phyloP scores from a whole-genome alignment of 2,113 vertebrate species.

The Dipodomys stephensi region DNA sequence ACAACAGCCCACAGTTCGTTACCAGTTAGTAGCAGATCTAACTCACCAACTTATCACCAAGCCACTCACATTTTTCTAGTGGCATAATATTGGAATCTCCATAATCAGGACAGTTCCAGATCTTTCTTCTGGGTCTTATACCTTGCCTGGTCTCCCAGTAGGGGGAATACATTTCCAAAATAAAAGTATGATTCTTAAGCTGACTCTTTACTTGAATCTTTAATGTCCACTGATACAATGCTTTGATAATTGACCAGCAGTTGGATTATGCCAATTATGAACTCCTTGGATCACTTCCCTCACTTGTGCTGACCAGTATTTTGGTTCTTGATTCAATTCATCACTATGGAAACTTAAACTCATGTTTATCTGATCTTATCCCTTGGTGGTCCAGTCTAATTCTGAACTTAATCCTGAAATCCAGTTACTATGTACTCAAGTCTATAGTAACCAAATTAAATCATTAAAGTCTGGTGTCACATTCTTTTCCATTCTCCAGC shows the following conservation, averaged over 20 bases:
- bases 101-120: background rate
- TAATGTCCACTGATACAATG: background rate
- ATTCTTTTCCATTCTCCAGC: background rate
- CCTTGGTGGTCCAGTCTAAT: background rate
- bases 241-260: background rate
- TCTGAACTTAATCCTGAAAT: background rate
- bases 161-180: background rate
- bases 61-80: constrained; percentile 30
- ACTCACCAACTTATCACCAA: background rate
- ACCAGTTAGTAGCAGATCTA: background rate
- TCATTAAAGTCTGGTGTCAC: constrained; percentile 16
- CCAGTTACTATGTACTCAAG: background rate
- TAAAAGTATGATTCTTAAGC: constrained; percentile 4
- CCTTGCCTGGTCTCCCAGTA: background rate
- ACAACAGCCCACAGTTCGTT: background rate
- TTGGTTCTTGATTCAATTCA: background rate
- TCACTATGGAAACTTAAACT: background rate
- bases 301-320: background rate
- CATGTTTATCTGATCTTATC: constrained; percentile 10
- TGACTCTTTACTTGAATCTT: background rate
- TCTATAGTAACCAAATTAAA: constrained; percentile 38
- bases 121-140: background rate
- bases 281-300: background rate
- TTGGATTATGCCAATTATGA: background rate
- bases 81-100: background rate